phyloP scores from a whole-genome alignment of 1,140 invertebrate species.

The Sarcophaga peregrina region DNA sequence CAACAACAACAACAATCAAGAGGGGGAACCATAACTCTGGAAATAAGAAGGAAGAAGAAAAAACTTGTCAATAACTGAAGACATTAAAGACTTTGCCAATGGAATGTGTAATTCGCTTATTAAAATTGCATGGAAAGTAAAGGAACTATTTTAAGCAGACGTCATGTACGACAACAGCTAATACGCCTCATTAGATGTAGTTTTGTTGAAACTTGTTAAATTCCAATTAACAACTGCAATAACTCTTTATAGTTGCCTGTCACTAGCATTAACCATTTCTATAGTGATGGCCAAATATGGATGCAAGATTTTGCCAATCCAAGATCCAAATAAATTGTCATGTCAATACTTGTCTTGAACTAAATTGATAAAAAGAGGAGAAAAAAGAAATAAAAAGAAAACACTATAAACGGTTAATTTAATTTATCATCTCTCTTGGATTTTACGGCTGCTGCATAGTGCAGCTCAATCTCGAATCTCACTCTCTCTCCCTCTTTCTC shows the following conservation, averaged over 20 bases:
- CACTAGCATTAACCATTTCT: constrained; percentile 1
- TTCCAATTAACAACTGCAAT: constrained; percentile 34
- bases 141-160: background rate
- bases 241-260: background rate
- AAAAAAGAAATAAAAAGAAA: background rate
- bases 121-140: no score
- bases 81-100: background rate
- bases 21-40: background rate
- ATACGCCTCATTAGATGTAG: constrained; percentile 30
- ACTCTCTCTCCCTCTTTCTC: no score
- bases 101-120: no score
- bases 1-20: background rate
- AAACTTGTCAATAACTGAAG: background rate
- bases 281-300: background rate
- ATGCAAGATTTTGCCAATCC: background rate
- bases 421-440: constrained; percentile 38
- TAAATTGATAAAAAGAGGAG: background rate
- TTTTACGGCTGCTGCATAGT: background rate
- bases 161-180: background rate
- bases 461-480: no score
- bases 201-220: constrained; percentile 32
- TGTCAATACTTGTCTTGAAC: background rate
- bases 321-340: background rate
- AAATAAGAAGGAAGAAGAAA: background rate
- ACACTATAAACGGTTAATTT: constrained; percentile 27